Evolutionary conservation across 1,140 invertebrate genomes (phyloP).

Genomic region (Agraylea sexmaculata): DNA sequence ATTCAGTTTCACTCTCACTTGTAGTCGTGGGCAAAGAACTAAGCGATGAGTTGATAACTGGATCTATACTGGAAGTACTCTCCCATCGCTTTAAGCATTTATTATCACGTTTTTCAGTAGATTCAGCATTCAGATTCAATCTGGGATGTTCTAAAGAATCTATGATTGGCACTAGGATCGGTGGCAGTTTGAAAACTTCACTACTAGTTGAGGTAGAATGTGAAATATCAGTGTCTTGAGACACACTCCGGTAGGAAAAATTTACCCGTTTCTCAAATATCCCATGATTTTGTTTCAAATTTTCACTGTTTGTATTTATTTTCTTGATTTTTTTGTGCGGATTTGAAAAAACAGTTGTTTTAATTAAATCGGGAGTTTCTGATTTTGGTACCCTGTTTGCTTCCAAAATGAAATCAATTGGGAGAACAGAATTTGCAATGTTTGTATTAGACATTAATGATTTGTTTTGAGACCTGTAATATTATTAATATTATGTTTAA

Average conservation of each 20-base stretch:
- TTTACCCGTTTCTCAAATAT: conserved; percentile 33
- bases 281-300: neutral
- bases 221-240: conserved; percentile 45
- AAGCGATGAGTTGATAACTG: conserved; percentile 52
- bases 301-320: no score
- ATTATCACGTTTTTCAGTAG: conserved; percentile 26
- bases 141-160: conserved; percentile 35
- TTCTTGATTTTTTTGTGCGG: conserved; percentile 10
- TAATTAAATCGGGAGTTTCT: conserved; percentile 19
- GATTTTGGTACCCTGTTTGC: conserved; percentile 20
- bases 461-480: conserved; percentile 45
- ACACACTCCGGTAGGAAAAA: conserved; percentile 39
- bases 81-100: conserved; percentile 36
- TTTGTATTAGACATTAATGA: conserved; percentile 26
- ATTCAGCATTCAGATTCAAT: conserved; percentile 22
- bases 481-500: conserved; percentile 5
- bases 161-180: conserved; percentile 54
- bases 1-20: conserved; percentile 40
- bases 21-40: conserved; percentile 43
- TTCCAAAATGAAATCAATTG: conserved; percentile 29
- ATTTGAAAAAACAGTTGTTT: conserved; percentile 9
- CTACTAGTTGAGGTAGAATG: conserved; percentile 39
- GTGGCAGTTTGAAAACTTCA: conserved; percentile 49
- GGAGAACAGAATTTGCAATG: conserved; percentile 23
- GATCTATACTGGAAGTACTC: conserved; percentile 50